Percentiles rank a stretch among this genome's conserved stretches.
phyloP scores from a whole-genome alignment of 1,140 invertebrate genomes.

The Aphelinus atriplicis region DNA sequence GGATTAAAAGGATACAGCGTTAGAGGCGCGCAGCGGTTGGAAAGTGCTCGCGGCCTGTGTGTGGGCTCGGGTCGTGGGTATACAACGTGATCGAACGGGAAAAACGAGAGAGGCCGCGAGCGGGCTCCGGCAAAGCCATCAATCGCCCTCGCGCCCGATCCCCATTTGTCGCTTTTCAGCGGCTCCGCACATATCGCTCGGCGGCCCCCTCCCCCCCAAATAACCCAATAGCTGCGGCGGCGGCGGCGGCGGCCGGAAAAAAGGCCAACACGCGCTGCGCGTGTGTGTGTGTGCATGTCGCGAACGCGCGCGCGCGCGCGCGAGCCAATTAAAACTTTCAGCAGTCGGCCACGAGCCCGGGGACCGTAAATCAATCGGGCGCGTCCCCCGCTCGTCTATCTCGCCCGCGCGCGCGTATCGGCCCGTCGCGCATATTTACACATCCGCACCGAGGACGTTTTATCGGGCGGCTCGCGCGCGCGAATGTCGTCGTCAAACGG shows the following conservation, averaged over 20 bases:
- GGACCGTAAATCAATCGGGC: slow-evolving; percentile 44
- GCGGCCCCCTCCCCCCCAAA: not conserved
- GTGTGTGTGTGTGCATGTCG: not conserved
- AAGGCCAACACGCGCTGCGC: not conserved
- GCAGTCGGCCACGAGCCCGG: slow-evolving; percentile 14
- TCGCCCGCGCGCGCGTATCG: slow-evolving; percentile 34
- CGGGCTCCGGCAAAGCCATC: slow-evolving; percentile 35
- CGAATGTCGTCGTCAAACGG: slow-evolving; percentile 25
- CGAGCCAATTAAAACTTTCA: slow-evolving; percentile 45
- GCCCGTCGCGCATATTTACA: slow-evolving; percentile 27
- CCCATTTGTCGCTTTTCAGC: slow-evolving; percentile 43
- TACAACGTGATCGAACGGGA: not conserved
- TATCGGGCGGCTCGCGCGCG: slow-evolving; percentile 11
- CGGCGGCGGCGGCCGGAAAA: not conserved
- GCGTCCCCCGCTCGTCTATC: not conserved
- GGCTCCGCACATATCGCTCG: slow-evolving; percentile 10
- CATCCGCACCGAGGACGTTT: slow-evolving; percentile 26
- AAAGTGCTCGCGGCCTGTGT: too few species aligned
- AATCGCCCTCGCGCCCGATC: slow-evolving; percentile 35
- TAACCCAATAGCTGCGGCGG: slow-evolving; percentile 1
- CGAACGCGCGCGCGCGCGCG: not conserved
- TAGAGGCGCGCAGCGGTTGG: too few species aligned
- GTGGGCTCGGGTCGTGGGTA: not conserved
- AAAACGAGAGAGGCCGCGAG: slow-evolving; percentile 15
- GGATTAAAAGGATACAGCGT: too few species aligned